These are phyloP conservation scores for Chalcis sispes DNA, from an alignment of 2,888 invertebrate species.

Conservation along the genomic window DNA sequence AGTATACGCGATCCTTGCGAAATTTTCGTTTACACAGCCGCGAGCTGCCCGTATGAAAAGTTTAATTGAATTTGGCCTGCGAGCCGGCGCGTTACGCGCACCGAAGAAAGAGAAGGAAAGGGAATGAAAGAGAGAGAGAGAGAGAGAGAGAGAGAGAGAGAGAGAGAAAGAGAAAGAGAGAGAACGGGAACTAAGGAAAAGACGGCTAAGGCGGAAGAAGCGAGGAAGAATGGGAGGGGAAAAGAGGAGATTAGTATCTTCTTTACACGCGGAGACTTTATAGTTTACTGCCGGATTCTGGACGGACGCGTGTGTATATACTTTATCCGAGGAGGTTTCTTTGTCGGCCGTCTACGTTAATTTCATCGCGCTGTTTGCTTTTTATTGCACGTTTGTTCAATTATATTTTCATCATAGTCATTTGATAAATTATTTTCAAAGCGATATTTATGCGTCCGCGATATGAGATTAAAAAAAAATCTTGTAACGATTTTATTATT, in stretches of 20 bases:
- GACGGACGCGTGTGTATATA: conserved; percentile 7
- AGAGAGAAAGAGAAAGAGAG: too few relatives aligned
- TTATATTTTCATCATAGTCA: too few relatives aligned
- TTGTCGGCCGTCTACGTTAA: too few relatives aligned
- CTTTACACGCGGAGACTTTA: conserved; percentile 34
- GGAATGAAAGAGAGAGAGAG: background rate
- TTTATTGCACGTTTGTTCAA: too few relatives aligned
- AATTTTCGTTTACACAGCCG: conserved; percentile 76
- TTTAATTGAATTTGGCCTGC: conserved; percentile 73
- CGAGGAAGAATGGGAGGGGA: conserved; percentile 12
- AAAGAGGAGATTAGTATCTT: conserved; percentile 52
- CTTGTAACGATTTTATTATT: too few relatives aligned
- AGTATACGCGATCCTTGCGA: conserved; percentile 61
- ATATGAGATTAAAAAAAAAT: too few relatives aligned
- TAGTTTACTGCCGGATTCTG: conserved; percentile 38
- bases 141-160: too few relatives aligned
- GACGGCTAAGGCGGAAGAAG: conserved; percentile 41
- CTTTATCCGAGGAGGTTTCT: too few relatives aligned
- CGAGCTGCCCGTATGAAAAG: conserved; percentile 74
- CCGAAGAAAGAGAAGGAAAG: conserved; percentile 5
- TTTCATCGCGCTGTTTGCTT: too few relatives aligned
- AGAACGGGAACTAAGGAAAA: background rate
- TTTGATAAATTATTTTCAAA: too few relatives aligned
- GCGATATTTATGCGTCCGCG: too few relatives aligned
- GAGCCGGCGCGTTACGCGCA: too few relatives aligned